Percentiles rank a stretch among this genome's conserved stretches.
Evolutionary conservation across 37 sponge, comb jelly and placozoan genomes (phyloP).

Genomic region (Cliona cf. orientalis): DNA sequence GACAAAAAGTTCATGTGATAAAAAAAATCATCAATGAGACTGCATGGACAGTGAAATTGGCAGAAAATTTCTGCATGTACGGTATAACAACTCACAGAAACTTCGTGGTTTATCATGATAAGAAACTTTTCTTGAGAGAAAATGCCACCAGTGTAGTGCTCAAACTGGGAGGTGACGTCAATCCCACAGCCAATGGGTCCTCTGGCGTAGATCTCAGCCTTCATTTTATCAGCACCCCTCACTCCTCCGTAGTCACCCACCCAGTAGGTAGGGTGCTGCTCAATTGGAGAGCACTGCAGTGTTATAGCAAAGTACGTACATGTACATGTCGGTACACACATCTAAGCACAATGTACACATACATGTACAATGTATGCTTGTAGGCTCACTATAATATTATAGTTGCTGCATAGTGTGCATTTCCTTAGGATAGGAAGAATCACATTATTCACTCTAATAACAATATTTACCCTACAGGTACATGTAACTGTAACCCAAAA

Average conservation of each 20-base stretch:
- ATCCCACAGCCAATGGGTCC: conserved; percentile 87
- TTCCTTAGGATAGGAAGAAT: too few species aligned
- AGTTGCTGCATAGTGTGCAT: too few species aligned
- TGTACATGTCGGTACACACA: background rate
- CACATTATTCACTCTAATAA: background rate
- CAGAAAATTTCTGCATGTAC: too few species aligned
- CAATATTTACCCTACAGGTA: background rate
- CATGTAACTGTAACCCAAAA: background rate
- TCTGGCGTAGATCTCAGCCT: conserved; percentile 79
- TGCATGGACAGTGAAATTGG: conserved; percentile 3
- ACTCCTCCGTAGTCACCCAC: conserved; percentile 80
- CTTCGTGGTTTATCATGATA: conserved; percentile 82
- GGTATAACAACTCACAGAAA: conserved; percentile 60
- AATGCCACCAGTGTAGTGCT: conserved; percentile 76
- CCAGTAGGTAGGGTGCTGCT: conserved; percentile 67
- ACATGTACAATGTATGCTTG: too few species aligned
- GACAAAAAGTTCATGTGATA: background rate
- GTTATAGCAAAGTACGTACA: background rate
- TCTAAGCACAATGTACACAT: background rate
- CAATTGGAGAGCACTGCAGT: conserved; percentile 66
- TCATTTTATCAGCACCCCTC: conserved; percentile 76
- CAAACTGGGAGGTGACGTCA: conserved; percentile 49
- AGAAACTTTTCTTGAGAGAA: conserved; percentile 67
- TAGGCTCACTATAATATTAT: too few species aligned
- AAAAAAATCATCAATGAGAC: background rate